Base-by-base conservation (phyloP, 2,888 invertebrate species). In the Thalpophila matura region DNA sequence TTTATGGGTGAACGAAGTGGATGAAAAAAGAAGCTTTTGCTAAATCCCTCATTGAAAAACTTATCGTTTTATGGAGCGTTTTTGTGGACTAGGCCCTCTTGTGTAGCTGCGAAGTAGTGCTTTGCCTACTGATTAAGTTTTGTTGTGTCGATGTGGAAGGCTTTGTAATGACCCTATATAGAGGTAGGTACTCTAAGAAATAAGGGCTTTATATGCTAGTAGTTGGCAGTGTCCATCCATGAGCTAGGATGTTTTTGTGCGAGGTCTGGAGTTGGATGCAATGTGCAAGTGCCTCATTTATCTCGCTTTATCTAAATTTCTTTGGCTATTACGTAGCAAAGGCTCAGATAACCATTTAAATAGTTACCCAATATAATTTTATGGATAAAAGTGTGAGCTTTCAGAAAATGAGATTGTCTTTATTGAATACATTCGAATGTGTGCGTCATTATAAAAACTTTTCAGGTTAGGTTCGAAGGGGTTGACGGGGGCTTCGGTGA, bases 1-100 rank as follows among this genome's bases (percentile, higher is more conserved):
- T 88, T 89, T 92, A 90, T 89, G 89, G 90, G 82, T 86, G 88
- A 88, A 84, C 82, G 82, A 81, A 82, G 77, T 81, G 81, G 81
- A 83, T 81, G 83, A 89, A 89, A 89, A 90, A 88, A 81, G 62
- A 77, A 80, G 77, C 77, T 74, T 84, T 79, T 74, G 82, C 81
- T 85, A 82, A 86, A 84, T 79, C 75, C 71, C 79, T 85, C 83
- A 86, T 88, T 89, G 87, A 88, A 89, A 89, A 89, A 87, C 83
- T 86, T 86, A 83, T 86, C 83, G 84, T 83, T 88, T 84, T 87
- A 87, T 86, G 84, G 82, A 75, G 49, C 65, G 76, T 86, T 87
- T 87, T 87, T 87, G 86, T 76, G 51, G 66, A 27, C 40, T 70
- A 60, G 50, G 31, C 42, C 26, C 55, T 47, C 49, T 74, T 51